phyloP scores from a whole-genome alignment of 1,140 invertebrate species.

The Matsumurasca onukii region DNA sequence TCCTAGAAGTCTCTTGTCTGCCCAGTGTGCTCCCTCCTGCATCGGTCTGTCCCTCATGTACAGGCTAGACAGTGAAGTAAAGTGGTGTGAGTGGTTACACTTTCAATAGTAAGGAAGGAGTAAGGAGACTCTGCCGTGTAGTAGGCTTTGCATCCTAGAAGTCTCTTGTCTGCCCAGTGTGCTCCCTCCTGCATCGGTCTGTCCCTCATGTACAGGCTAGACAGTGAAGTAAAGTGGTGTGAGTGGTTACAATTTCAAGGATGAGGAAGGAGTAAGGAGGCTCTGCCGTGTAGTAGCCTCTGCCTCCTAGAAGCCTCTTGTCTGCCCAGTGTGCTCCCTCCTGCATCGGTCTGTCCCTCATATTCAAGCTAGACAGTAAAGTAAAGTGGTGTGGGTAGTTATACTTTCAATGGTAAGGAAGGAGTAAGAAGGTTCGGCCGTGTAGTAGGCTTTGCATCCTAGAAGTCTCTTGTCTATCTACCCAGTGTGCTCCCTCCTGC shows the following conservation, averaged over 20 bases:
- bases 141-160: conserved; percentile 54
- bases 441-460: conserved; percentile 55
- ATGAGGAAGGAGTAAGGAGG: conserved; percentile 59
- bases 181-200: conserved; percentile 68
- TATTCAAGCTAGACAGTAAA: conserved; percentile 68
- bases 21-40: conserved; percentile 61
- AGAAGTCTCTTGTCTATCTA: conserved; percentile 53
- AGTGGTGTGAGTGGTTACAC: conserved; percentile 52
- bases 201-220: conserved; percentile 77
- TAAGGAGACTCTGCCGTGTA: conserved; percentile 55
- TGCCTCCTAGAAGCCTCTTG: conserved; percentile 52
- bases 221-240: conserved; percentile 40
- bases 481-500: conserved; percentile 61
- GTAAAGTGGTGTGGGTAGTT: conserved; percentile 24
- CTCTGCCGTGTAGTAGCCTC: conserved; percentile 54
- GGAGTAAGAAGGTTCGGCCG: conserved; percentile 55
- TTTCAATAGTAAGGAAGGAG: conserved; percentile 61
- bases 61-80: conserved; percentile 60
- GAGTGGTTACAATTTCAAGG: too few relatives aligned
- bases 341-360: conserved; percentile 69
- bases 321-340: conserved; percentile 60
- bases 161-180: conserved; percentile 54
- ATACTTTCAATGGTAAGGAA: conserved; percentile 62
- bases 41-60: conserved; percentile 74
- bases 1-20: conserved; percentile 53